Conservation (phyloP, 2,113 vertebrate species). For the Panthera uncia region DNA sequence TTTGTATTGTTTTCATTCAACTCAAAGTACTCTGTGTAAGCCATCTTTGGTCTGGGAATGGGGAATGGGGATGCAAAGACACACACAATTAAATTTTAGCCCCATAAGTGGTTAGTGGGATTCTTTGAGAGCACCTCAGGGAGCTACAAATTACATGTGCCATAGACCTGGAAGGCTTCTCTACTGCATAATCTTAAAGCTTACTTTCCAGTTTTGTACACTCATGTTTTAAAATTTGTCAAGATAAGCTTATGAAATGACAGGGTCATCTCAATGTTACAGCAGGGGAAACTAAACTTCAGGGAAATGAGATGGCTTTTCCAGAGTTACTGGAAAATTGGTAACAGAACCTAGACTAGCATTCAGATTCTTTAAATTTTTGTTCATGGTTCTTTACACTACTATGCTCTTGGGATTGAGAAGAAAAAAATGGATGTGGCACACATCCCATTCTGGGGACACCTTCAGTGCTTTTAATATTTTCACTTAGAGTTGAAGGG, state of each 20-base stretch:
- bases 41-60: neutral
- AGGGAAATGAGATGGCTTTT: neutral
- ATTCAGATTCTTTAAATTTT: neutral
- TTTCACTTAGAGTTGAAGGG: constrained; percentile 24
- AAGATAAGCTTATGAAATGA: constrained; percentile 3
- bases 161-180: neutral
- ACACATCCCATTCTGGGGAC: neutral
- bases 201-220: neutral
- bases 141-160: neutral
- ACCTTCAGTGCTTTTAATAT: neutral
- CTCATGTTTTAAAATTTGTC: neutral
- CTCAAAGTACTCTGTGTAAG: neutral
- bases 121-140: neutral
- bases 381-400: neutral
- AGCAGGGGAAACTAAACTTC: neutral
- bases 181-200: neutral
- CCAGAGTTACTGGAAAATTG: neutral
- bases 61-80: neutral
- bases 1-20: neutral
- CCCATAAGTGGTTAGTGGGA: neutral
- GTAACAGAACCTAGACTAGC: neutral
- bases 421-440: neutral
- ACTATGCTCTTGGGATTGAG: neutral
- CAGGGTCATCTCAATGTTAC: neutral
- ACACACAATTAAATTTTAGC: neutral